Base-by-base conservation (phyloP, 2,797 vertebrate genomes). In the Crenuchus spilurus region DNA sequence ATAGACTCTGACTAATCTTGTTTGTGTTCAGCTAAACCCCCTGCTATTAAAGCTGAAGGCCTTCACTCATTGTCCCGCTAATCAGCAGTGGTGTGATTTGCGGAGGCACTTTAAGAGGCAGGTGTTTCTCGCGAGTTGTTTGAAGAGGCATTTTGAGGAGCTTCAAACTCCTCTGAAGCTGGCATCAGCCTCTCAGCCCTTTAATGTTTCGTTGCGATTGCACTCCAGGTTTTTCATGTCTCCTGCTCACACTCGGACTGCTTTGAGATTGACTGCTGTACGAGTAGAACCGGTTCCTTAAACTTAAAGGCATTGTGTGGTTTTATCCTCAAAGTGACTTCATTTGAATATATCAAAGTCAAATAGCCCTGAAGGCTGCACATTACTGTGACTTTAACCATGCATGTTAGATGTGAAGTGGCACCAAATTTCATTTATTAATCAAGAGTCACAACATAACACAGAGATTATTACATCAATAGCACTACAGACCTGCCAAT, bases 141-240 rank as follows among this genome's bases (percentile, higher is more conserved):
- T 92, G 88, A 91, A 90, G 85, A 88, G 84, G 83, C 89, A 84
- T 85, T 90, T 92, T 89, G 87, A 89, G 87, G 76, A 88, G 91
- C 92, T 85, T 90, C 86, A 87, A 88, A 87, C 80, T 84, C 75
- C 80, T 78, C 82, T 82, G 87, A 84, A 82, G 87, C 74, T 81
- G 68, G 78, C 77, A 74, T 84, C 77, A 82, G 82, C 84, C 87
- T 84, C 84, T 75, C 82, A 82, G 76, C 74, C 79, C 83, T 83
- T 76, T 84, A 52, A 84, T 78, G 83, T 86, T 80, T 86, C 71
- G 63, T 79, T 88, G 81, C 77, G 83, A 87, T 83, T 84, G 82
- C 71, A 76, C 84, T 75, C 80, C 67, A 81, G 80, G 85, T 87
- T 87, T 28, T 89, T 86, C 82, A 88, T 85, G 84, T 85, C 78